Percentiles rank a stretch among this genome's conserved stretches.
These are phyloP conservation scores for Hylaeus volcanicus DNA, from an alignment of 1,140 invertebrate genomes.

Conservation along the genomic window DNA sequence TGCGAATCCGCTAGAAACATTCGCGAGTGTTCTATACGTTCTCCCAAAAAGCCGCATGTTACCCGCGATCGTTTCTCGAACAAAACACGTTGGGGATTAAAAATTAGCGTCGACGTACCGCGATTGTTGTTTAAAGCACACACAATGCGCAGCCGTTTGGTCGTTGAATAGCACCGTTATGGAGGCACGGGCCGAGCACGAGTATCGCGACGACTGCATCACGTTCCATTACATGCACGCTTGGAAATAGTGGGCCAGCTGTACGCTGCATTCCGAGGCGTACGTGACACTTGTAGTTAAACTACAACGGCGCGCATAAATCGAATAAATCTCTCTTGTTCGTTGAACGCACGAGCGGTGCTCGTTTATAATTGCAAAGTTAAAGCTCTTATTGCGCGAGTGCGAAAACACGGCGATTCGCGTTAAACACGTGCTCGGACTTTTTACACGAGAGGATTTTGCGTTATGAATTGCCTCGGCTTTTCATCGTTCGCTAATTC, in stretches of 20 bases:
- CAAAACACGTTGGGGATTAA: neutral
- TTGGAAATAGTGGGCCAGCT: conserved; percentile 10
- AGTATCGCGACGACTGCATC: conserved; percentile 10
- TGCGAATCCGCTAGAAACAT: too few species aligned
- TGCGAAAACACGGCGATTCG: neutral
- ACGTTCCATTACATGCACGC: conserved; percentile 38
- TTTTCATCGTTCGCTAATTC: too few species aligned
- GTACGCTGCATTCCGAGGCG: conserved; percentile 17
- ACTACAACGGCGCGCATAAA: conserved; percentile 6
- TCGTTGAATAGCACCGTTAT: neutral
- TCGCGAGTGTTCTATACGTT: too few species aligned
- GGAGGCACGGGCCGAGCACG: neutral
- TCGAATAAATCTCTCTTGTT: conserved; percentile 29
- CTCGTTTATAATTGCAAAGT: conserved; percentile 18
- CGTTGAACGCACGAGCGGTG: neutral
- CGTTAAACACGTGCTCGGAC: neutral
- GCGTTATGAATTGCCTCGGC: neutral
- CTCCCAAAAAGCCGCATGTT: too few species aligned
- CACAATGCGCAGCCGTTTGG: neutral
- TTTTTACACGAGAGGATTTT: neutral
- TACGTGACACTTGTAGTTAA: conserved; percentile 40
- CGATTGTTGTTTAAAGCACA: neutral
- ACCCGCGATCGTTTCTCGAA: neutral
- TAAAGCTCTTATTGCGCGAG: conserved; percentile 14
- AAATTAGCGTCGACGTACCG: neutral